A percentile compares a stretch with the other conserved stretches of the same genome.
These are phyloP conservation scores for Parnassius apollo DNA, from an alignment of 2,888 invertebrate genomes.

Conservation along the genomic window DNA sequence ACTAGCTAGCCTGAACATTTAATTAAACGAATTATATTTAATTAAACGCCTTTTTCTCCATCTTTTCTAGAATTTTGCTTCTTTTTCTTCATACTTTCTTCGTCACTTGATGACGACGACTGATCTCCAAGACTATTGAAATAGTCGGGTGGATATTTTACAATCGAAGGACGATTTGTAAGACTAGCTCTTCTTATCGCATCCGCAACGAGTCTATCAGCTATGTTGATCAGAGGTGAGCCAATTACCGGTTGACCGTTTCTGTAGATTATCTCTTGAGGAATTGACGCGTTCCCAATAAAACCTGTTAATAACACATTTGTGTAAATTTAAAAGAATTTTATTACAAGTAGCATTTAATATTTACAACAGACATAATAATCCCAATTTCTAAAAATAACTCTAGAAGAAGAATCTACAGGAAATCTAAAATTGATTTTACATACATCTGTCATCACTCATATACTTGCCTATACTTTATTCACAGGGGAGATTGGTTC, in stretches of 20 bases:
- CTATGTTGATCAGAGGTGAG: slow-evolving; percentile 54
- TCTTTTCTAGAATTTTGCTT: slow-evolving; percentile 28
- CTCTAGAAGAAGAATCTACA: too few relatives aligned
- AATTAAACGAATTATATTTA: slow-evolving; percentile 29
- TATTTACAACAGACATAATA: too few relatives aligned
- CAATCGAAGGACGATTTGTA: slow-evolving; percentile 58
- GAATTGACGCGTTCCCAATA: slow-evolving; percentile 45
- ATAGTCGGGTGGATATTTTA: slow-evolving; percentile 68
- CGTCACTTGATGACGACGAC: slow-evolving; percentile 66
- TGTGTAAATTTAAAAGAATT: too few relatives aligned
- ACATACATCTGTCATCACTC: too few relatives aligned
- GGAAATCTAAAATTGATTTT: too few relatives aligned
- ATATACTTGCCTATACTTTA: too few relatives aligned
- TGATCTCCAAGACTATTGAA: slow-evolving; percentile 59
- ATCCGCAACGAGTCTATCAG: slow-evolving; percentile 67
- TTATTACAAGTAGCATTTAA: too few relatives aligned
- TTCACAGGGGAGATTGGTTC: too few relatives aligned
- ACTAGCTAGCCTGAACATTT: background rate
- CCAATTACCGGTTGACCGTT: slow-evolving; percentile 43
- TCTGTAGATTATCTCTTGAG: slow-evolving; percentile 49
- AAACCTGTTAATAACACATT: slow-evolving; percentile 53
- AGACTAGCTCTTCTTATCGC: slow-evolving; percentile 67
- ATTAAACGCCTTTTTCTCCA: slow-evolving; percentile 39
- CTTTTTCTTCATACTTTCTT: slow-evolving; percentile 43
- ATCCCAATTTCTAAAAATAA: too few relatives aligned